Conservation (phyloP, 2,113 vertebrate species). For the Phaetusa simplex region DNA sequence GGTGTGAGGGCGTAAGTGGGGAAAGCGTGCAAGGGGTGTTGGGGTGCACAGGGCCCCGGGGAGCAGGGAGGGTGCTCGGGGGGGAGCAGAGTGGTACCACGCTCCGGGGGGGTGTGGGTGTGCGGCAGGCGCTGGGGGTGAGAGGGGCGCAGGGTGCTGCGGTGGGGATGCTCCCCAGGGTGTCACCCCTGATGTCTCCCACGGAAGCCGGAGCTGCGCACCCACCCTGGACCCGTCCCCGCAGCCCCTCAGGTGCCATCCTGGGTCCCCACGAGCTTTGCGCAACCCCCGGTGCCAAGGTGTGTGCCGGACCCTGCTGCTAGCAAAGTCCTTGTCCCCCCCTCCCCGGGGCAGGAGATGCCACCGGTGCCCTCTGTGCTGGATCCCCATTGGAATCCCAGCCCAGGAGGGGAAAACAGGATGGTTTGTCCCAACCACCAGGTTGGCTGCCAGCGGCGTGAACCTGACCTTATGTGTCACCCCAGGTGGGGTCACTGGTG, state of each 20-base stretch:
- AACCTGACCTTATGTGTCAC: rapidly evolving
- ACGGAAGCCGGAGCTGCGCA: not conserved
- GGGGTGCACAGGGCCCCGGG: rapidly evolving
- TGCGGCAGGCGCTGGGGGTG: too few relatives aligned
- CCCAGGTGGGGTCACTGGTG: not conserved
- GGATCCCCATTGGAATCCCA: not conserved
- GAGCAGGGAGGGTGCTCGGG: not conserved
- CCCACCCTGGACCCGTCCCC: not conserved
- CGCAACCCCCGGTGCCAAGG: not conserved
- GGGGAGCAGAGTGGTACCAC: not conserved
- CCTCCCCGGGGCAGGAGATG: rapidly evolving
- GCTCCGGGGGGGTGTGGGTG: not conserved
- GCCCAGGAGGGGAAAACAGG: rapidly evolving
- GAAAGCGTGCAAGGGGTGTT: rapidly evolving
- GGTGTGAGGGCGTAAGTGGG: not conserved
- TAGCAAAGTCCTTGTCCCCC: not conserved
- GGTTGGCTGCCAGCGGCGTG: rapidly evolving
- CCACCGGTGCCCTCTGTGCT: rapidly evolving
- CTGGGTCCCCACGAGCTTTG: not conserved
- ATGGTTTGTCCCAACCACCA: rapidly evolving
- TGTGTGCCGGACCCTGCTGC: not conserved
- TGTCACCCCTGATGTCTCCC: not conserved
- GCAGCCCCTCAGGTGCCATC: not conserved
- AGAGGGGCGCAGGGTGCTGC: not conserved
- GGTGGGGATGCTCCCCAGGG: rapidly evolving